Conservation (phyloP, 2,888 invertebrate genomes). For the Maniola hyperantus region DNA sequence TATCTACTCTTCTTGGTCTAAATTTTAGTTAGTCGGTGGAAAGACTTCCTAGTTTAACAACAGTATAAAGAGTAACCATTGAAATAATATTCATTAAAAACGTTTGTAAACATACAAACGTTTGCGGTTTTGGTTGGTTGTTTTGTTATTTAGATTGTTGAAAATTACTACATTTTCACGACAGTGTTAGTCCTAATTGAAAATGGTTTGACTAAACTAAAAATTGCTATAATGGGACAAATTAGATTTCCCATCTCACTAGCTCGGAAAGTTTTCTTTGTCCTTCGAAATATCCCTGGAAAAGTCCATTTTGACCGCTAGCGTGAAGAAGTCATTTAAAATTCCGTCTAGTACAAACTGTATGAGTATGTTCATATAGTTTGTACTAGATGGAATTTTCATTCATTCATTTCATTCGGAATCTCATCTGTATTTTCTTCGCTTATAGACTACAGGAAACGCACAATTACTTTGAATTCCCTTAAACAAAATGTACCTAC, state of each 20-base stretch:
- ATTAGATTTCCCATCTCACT: not conserved
- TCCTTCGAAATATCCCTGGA: not conserved
- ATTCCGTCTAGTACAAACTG: no score
- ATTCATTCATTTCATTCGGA: no score
- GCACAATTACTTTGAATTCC: not conserved
- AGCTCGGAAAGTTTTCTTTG: not conserved
- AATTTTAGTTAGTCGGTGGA: no score
- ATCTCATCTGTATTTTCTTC: no score
- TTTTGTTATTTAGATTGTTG: conserved; percentile 6
- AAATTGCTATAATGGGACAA: not conserved
- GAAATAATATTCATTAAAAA: not conserved
- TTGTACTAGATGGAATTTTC: no score
- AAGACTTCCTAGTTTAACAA: not conserved
- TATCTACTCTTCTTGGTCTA: no score
- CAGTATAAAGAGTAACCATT: not conserved
- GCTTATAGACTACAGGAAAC: no score
- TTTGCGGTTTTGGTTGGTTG: not conserved
- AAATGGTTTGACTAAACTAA: conserved; percentile 1
- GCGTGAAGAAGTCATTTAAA: not conserved
- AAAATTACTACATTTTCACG: conserved; percentile 2
- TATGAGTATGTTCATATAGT: no score
- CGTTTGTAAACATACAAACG: conserved; percentile 4
- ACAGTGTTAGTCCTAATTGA: conserved; percentile 2
- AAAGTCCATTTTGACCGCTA: not conserved
- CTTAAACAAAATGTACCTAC: not conserved